Conservation (phyloP, 2,113 vertebrate species). For the Mormyrus iriodes region DNA sequence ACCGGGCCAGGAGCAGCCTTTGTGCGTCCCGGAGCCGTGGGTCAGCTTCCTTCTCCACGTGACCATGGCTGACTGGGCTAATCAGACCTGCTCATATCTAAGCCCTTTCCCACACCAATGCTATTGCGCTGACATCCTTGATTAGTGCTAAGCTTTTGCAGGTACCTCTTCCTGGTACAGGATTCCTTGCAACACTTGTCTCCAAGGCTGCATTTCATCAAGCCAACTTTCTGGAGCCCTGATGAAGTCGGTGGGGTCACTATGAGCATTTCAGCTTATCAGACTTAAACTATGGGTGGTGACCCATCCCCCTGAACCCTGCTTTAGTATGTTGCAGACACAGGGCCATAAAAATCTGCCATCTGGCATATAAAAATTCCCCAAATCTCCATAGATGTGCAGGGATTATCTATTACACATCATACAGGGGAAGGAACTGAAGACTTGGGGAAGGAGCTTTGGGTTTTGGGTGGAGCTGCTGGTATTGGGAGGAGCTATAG, state of each 20-base stretch:
- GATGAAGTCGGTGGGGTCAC: background rate
- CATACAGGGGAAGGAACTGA: background rate
- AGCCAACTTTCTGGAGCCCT: background rate
- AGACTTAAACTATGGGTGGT: background rate
- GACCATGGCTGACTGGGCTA: background rate
- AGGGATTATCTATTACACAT: background rate
- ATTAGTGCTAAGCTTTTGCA: background rate
- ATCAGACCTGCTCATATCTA: slow-evolving; percentile 2
- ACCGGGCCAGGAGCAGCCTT: background rate
- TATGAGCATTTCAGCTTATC: background rate
- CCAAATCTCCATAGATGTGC: background rate
- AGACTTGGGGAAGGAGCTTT: background rate
- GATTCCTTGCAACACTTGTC: background rate
- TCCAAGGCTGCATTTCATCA: background rate
- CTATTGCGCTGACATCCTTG: background rate
- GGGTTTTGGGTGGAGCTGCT: background rate
- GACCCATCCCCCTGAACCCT: background rate
- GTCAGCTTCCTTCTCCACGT: background rate
- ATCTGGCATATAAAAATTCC: background rate
- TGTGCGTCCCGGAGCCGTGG: background rate
- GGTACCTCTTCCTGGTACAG: slow-evolving; percentile 26
- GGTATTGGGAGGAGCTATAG: too few relatives aligned
- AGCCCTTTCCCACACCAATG: background rate
- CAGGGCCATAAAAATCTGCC: background rate
- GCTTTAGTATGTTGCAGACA: background rate